These are phyloP conservation scores for Mustelus asterias DNA, from an alignment of 2,113 vertebrate genomes.

Conservation along the genomic window DNA sequence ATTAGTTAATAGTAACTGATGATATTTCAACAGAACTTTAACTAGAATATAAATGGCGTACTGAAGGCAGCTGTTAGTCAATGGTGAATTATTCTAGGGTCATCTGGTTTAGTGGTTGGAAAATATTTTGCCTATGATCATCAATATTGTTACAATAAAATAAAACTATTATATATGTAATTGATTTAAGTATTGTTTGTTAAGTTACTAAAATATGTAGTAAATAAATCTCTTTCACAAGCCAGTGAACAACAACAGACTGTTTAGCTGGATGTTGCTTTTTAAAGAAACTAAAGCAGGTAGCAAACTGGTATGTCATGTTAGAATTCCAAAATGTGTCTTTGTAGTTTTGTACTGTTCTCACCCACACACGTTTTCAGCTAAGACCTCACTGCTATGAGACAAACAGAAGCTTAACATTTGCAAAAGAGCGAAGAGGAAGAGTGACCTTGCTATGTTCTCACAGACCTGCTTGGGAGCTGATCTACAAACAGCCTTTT, in stretches of 20 bases:
- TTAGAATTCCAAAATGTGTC: not conserved
- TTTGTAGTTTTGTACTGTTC: not conserved
- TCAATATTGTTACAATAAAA: not conserved
- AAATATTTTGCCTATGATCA: not conserved
- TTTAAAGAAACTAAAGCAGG: not conserved
- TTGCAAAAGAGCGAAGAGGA: not conserved
- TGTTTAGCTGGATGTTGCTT: not conserved
- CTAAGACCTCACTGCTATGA: not conserved
- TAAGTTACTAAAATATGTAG: not conserved
- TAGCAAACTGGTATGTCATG: not conserved
- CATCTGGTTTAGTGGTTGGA: not conserved
- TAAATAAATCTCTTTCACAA: not conserved
- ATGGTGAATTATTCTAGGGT: not conserved
- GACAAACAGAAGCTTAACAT: conserved; percentile 3
- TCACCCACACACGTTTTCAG: not conserved
- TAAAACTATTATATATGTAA: not conserved
- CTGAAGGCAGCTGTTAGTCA: not conserved
- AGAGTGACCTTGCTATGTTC: not conserved
- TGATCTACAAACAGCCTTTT: not conserved
- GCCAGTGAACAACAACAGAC: not conserved
- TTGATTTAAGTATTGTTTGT: not conserved
- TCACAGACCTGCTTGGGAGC: not conserved
- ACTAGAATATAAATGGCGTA: not conserved
- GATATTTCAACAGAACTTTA: not conserved
- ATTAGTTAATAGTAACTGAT: not conserved